phyloP scores from a whole-genome alignment of 2,113 vertebrate species.

The Chrysemys picta region DNA sequence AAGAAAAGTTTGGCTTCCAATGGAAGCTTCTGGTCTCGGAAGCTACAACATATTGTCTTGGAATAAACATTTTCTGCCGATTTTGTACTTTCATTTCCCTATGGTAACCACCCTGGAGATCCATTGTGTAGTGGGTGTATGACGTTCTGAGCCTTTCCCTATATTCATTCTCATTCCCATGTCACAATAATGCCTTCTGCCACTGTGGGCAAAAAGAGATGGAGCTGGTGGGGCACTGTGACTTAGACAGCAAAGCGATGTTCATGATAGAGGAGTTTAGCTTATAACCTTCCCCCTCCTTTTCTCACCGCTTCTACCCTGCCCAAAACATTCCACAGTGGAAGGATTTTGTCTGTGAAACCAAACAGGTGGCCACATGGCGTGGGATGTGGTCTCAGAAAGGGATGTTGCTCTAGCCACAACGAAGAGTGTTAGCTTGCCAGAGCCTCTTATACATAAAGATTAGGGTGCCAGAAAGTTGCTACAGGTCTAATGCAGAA shows the following conservation, averaged over 20 bases:
- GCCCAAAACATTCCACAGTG: neutral
- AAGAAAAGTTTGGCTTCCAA: neutral
- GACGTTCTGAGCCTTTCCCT: neutral
- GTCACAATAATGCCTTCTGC: neutral
- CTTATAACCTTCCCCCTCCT: neutral
- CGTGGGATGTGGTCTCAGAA: neutral
- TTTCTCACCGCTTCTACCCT: neutral
- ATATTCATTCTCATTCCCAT: accelerated
- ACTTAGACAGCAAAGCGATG: neutral
- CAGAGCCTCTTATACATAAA: neutral
- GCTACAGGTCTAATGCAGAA: neutral
- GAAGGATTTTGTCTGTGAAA: neutral
- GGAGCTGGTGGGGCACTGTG: neutral
- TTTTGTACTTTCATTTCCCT: neutral
- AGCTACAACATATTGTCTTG: neutral
- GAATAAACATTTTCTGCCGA: neutral
- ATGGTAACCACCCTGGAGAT: accelerated
- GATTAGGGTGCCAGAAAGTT: neutral
- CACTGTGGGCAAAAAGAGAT: neutral
- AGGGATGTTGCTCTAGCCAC: neutral
- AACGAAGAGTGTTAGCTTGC: neutral
- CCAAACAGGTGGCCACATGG: neutral
- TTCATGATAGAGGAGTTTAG: neutral
- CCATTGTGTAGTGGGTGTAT: accelerated
- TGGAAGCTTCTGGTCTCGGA: neutral